Percentiles rank a stretch among this genome's conserved stretches.
Conservation (phyloP, 2,797 vertebrate genomes). For the Spinus pinus region DNA sequence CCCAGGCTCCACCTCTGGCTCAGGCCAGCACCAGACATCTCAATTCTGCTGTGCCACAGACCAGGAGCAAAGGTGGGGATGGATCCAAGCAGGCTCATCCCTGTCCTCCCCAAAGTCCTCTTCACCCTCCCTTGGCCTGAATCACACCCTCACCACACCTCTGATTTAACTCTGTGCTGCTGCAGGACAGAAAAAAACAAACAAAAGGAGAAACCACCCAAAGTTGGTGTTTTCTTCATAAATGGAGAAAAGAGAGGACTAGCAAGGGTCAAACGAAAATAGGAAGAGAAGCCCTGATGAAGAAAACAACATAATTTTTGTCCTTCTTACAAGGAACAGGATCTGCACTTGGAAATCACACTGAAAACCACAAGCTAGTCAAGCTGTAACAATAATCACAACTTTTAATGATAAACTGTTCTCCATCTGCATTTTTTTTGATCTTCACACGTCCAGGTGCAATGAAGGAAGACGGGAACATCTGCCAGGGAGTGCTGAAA, state of each 20-base stretch:
- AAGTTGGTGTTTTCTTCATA: not conserved
- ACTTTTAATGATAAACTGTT: not conserved
- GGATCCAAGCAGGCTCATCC: not conserved
- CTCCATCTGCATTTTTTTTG: not conserved
- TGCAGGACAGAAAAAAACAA: not conserved
- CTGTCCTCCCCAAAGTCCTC: not conserved
- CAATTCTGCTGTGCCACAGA: not conserved
- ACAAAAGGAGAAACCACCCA: not conserved
- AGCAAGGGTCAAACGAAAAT: not conserved
- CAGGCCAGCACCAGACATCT: not conserved
- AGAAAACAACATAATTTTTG: not conserved
- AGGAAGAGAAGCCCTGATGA: not conserved
- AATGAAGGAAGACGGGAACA: slow-evolving; percentile 31
- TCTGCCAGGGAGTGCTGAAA: not conserved
- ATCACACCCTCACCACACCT: not conserved
- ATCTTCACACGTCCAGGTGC: not conserved
- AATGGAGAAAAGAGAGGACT: not conserved
- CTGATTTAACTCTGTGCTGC: not conserved
- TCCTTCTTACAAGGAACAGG: not conserved
- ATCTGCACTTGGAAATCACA: not conserved
- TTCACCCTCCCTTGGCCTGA: accelerated
- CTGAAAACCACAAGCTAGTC: not conserved
- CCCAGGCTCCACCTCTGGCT: not conserved
- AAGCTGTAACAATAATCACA: not conserved
- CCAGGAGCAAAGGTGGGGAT: not conserved